Evolutionary conservation across 2,113 vertebrate genomes (phyloP).

Genomic region (Oostethus manadensis): DNA sequence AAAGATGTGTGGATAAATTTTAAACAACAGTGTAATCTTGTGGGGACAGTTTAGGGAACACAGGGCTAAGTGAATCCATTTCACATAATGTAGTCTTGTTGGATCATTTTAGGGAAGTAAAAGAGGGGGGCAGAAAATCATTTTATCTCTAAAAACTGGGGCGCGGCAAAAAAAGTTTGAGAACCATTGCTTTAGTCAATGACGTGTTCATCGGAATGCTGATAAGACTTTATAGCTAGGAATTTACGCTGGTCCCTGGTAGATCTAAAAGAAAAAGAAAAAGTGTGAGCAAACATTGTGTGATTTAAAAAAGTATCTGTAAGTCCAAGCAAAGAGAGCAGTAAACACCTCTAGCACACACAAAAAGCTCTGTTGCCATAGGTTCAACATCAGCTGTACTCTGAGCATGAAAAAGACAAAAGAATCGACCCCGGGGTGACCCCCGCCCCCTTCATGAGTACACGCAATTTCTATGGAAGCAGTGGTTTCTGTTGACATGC

Average conservation of each 20-base stretch:
- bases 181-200: too few species aligned
- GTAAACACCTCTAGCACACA: not conserved
- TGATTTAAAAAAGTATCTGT: conserved; percentile 13
- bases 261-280: conserved; percentile 19
- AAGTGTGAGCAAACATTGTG: conserved; percentile 17
- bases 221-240: conserved; percentile 1
- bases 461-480: conserved; percentile 23
- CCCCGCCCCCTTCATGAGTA: conserved; percentile 11
- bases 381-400: conserved; percentile 12
- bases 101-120: too few species aligned
- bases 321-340: not conserved
- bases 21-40: too few species aligned
- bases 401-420: conserved; percentile 21
- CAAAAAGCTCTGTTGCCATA: not conserved
- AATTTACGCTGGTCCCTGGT: not conserved
- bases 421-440: conserved; percentile 31
- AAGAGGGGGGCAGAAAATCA: too few species aligned
- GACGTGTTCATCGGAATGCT: not conserved
- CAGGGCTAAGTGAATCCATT: too few species aligned
- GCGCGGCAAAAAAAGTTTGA: too few species aligned
- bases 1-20: too few species aligned
- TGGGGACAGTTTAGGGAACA: too few species aligned
- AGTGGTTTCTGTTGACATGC: conserved; percentile 24
- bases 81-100: too few species aligned
- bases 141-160: too few species aligned